A percentile compares a stretch with the other conserved stretches of the same genome.
Conservation (phyloP, 92 coral and sea anemone species). For the Bergia puertoricense region DNA sequence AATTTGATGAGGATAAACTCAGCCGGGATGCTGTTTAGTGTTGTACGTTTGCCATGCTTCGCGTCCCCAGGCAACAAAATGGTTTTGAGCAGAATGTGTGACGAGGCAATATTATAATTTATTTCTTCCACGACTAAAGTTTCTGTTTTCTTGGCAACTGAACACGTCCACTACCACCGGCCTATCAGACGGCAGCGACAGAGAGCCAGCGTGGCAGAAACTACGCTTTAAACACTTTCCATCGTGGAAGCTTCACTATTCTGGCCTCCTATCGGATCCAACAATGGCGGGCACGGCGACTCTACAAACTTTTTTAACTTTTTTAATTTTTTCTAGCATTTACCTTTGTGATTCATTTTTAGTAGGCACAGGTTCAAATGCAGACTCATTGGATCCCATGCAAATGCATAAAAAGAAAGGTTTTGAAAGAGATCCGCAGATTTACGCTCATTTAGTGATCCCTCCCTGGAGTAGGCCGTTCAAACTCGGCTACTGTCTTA, state of each 20-base stretch:
- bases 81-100: slow-evolving; percentile 29
- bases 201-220: slow-evolving; percentile 44
- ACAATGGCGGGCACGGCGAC: slow-evolving; percentile 22
- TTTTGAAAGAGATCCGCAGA: slow-evolving; percentile 73
- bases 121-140: slow-evolving; percentile 32
- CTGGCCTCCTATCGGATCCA: background rate
- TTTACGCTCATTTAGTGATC: slow-evolving; percentile 89
- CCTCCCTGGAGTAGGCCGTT: slow-evolving; percentile 98
- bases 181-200: slow-evolving; percentile 33
- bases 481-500: slow-evolving; percentile 89
- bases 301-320: slow-evolving; percentile 26
- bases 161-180: slow-evolving; percentile 1
- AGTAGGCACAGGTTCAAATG: slow-evolving; percentile 42
- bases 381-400: slow-evolving; percentile 35
- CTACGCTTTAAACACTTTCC: slow-evolving; percentile 21
- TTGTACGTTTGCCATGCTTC: slow-evolving; percentile 27
- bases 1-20: background rate
- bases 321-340: slow-evolving; percentile 35
- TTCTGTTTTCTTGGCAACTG: background rate
- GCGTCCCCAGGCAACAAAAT: slow-evolving; percentile 30
- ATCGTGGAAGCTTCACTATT: slow-evolving; percentile 12
- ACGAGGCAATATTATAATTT: slow-evolving; percentile 30
- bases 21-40: background rate
- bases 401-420: slow-evolving; percentile 59
- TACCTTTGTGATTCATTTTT: slow-evolving; percentile 30